phyloP scores from a whole-genome alignment of 2,113 vertebrate genomes.

The Megaleporinus macrocephalus region DNA sequence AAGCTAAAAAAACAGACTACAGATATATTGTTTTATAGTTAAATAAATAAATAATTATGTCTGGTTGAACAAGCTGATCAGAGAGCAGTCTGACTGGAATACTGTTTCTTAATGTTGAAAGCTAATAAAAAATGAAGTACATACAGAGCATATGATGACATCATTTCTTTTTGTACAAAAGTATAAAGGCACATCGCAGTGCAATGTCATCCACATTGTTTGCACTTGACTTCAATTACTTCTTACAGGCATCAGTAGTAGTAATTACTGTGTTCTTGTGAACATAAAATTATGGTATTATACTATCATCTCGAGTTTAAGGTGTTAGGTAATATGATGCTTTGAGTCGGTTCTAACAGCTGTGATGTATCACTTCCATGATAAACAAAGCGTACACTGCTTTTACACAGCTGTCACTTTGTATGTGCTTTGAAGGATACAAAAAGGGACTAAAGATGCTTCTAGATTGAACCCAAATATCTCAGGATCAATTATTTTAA shows the following conservation, averaged over 20 bases:
- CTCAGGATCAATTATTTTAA: too few species aligned
- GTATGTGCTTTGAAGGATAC: too few species aligned
- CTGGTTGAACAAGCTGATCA: not conserved
- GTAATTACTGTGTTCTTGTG: not conserved
- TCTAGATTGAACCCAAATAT: too few species aligned
- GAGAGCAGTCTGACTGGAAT: not conserved
- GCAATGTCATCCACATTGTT: not conserved
- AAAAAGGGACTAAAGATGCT: too few species aligned
- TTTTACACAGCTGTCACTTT: not conserved
- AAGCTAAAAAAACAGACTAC: not conserved
- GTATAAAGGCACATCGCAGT: not conserved
- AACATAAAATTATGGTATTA: not conserved
- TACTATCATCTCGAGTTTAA: too few species aligned
- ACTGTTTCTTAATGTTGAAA: not conserved
- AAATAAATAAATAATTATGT: slow-evolving; percentile 38
- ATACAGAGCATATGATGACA: not conserved
- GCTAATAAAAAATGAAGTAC: not conserved
- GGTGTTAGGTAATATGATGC: not conserved
- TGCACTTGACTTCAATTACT: not conserved
- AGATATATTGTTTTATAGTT: slow-evolving; percentile 3
- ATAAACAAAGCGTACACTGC: not conserved
- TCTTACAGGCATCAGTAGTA: not conserved
- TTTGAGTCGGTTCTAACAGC: too few species aligned
- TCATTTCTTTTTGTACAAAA: slow-evolving; percentile 21
- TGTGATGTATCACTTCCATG: not conserved